Percentiles rank a stretch among this genome's conserved stretches.
Conservation (phyloP, 1,140 invertebrate genomes). For the Temnothorax nylanderi region DNA sequence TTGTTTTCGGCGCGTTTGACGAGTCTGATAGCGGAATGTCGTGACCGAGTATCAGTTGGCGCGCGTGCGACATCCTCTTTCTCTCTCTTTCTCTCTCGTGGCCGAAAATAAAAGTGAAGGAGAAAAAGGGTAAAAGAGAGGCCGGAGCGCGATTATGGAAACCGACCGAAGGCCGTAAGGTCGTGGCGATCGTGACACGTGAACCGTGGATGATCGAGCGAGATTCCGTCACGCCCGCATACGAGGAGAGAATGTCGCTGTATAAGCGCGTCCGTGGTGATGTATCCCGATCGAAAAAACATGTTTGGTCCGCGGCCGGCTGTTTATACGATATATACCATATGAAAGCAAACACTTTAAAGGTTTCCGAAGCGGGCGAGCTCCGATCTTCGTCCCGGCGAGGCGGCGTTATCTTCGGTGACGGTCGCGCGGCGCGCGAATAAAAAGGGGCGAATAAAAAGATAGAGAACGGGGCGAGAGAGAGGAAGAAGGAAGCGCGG, state of each 20-base stretch:
- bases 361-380: conserved; percentile 16
- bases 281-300: conserved; percentile 66
- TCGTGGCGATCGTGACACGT: conserved; percentile 65
- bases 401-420: conserved; percentile 49
- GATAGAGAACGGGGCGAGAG: neutral
- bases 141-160: conserved; percentile 30
- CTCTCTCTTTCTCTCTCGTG: neutral
- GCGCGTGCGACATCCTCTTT: neutral
- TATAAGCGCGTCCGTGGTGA: conserved; percentile 15
- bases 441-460: neutral
- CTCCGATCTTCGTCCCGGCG: conserved; percentile 42
- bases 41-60: neutral
- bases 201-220: conserved; percentile 64
- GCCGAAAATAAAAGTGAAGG: neutral
- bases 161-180: conserved; percentile 46
- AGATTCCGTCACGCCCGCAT: conserved; percentile 57
- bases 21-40: neutral
- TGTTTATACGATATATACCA: conserved; percentile 68
- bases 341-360: conserved; percentile 66
- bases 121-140: neutral
- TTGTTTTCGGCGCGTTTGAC: neutral
- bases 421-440: neutral
- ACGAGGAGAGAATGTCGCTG: conserved; percentile 19
- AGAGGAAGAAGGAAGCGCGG: neutral
- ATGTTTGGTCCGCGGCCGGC: conserved; percentile 66